phyloP scores from a whole-genome alignment of 2,113 vertebrate species.

The Alaudala cheleensis region DNA sequence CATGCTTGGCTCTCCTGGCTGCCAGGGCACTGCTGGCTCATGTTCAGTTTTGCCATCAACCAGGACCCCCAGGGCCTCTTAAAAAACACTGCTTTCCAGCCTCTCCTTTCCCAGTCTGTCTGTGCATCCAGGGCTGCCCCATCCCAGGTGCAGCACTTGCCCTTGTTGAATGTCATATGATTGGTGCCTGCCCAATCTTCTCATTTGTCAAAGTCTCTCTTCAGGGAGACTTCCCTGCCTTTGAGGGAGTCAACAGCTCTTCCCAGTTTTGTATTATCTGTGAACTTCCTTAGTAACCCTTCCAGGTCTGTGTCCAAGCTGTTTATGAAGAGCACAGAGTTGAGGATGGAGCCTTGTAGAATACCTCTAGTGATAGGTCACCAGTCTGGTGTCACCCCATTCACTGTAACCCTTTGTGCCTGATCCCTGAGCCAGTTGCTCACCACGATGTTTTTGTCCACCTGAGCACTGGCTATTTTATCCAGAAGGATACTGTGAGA shows the following conservation, averaged over 20 bases:
- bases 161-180: not conserved
- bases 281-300: not conserved
- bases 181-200: not conserved
- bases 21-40: not conserved
- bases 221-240: not conserved
- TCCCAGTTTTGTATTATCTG: not conserved
- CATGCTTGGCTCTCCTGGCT: not conserved
- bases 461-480: not conserved
- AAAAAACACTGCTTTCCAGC: not conserved
- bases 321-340: not conserved
- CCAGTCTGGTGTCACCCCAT: not conserved
- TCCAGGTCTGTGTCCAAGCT: not conserved
- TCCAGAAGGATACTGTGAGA: not conserved
- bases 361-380: not conserved
- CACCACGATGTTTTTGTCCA: not conserved
- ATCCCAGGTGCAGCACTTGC: not conserved
- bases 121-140: not conserved
- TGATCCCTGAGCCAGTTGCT: not conserved
- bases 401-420: not conserved
- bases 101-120: not conserved
- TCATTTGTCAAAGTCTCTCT: not conserved
- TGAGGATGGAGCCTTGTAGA: not conserved
- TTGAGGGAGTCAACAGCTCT: not conserved
- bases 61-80: fast-evolving
- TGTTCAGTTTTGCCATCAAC: fast-evolving